These are phyloP conservation scores for Pterophyllum scalare DNA, from an alignment of 2,113 vertebrate species.

Conservation along the genomic window DNA sequence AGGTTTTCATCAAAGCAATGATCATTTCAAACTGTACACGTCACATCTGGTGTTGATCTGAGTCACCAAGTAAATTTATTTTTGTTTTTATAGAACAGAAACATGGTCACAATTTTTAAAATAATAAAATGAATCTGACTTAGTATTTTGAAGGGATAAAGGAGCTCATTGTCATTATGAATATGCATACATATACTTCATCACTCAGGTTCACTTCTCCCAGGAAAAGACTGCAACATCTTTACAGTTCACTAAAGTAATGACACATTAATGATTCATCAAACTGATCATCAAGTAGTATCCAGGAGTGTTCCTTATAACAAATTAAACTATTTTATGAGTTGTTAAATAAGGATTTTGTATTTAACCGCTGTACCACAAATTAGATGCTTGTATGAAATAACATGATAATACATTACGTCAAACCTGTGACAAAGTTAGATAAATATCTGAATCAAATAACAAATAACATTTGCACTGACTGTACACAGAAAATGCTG, in stretches of 20 bases:
- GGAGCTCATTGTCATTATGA: accelerated
- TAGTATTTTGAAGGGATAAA: not conserved
- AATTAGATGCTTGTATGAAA: not conserved
- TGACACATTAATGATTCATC: not conserved
- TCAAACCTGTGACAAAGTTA: not conserved
- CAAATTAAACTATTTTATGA: not conserved
- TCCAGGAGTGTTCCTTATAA: not conserved
- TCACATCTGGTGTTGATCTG: accelerated
- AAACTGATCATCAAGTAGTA: not conserved
- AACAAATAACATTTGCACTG: not conserved
- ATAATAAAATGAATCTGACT: not conserved
- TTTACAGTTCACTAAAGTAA: not conserved
- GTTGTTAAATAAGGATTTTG: not conserved
- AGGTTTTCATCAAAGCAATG: not conserved
- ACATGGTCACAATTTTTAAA: not conserved
- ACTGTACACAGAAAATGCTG: not conserved
- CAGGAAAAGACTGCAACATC: not conserved
- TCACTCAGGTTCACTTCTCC: accelerated
- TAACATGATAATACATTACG: not conserved
- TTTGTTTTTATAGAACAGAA: not conserved
- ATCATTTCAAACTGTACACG: accelerated
- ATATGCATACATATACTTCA: not conserved
- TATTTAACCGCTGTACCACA: not conserved
- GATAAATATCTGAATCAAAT: not conserved
- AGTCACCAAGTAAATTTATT: not conserved